Conservation (phyloP, 2,888 invertebrate species). For the Oeneis ivallda region DNA sequence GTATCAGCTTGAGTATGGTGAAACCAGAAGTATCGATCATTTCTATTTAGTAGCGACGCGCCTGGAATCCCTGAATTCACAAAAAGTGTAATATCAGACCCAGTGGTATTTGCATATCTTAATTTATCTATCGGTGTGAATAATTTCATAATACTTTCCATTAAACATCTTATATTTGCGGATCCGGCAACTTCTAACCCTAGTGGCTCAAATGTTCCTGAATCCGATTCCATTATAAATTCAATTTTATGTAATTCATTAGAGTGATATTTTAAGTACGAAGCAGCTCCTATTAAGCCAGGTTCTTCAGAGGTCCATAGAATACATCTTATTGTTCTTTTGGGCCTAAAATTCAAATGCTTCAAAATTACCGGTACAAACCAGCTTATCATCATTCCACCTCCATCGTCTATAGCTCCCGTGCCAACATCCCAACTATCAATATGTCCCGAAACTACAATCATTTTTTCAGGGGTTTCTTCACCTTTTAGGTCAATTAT, state of each 20-base stretch:
- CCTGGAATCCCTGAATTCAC: slow-evolving; percentile 85
- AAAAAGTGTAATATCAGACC: slow-evolving; percentile 87
- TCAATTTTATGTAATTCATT: slow-evolving; percentile 83
- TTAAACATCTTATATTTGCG: slow-evolving; percentile 83
- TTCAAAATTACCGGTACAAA: slow-evolving; percentile 86
- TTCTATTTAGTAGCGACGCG: slow-evolving; percentile 85
- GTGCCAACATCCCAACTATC: slow-evolving; percentile 95
- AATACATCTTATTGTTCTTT: slow-evolving; percentile 87
- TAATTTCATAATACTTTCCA: slow-evolving; percentile 83
- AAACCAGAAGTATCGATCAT: slow-evolving; percentile 86
- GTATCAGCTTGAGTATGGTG: slow-evolving; percentile 91
- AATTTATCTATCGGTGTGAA: slow-evolving; percentile 81
- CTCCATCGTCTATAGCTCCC: slow-evolving; percentile 94
- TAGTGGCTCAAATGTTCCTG: slow-evolving; percentile 88
- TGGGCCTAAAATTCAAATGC: slow-evolving; percentile 83
- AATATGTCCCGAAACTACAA: slow-evolving; percentile 90
- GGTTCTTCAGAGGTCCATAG: slow-evolving; percentile 92
- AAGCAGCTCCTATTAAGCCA: slow-evolving; percentile 85
- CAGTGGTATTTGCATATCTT: slow-evolving; percentile 75
- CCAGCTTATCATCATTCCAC: slow-evolving; percentile 91
- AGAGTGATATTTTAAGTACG: slow-evolving; percentile 83
- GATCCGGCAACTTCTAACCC: slow-evolving; percentile 86
- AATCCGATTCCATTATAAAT: slow-evolving; percentile 92
- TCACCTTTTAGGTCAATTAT: slow-evolving; percentile 85
- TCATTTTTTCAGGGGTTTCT: slow-evolving; percentile 71